phyloP scores from a whole-genome alignment of 2,888 invertebrate genomes.

The Nomada fabriciana region DNA sequence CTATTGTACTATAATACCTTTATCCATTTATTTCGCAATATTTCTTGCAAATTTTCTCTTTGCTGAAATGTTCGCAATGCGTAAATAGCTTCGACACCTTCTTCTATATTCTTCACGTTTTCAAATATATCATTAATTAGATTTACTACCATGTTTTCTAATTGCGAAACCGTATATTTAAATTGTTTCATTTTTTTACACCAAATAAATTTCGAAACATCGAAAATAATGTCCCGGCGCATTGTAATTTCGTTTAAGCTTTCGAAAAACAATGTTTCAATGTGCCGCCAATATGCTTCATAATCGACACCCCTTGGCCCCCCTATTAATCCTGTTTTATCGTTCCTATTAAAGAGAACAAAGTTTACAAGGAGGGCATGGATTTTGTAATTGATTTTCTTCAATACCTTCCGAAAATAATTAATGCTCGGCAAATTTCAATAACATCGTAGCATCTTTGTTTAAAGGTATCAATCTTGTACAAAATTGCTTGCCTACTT shows the following conservation, averaged over 20 bases:
- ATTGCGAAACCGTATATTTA: slow-evolving; percentile 82
- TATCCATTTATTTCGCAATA: slow-evolving; percentile 75
- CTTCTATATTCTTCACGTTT: slow-evolving; percentile 85
- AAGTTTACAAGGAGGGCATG: neutral
- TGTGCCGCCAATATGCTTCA: slow-evolving; percentile 78
- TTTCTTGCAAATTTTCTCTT: slow-evolving; percentile 67
- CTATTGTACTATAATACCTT: slow-evolving; percentile 63
- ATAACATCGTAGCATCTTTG: slow-evolving; percentile 86
- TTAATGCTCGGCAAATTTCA: slow-evolving; percentile 86
- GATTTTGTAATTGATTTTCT: neutral
- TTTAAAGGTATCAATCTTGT: slow-evolving; percentile 86
- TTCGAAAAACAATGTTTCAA: slow-evolving; percentile 85
- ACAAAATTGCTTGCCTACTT: slow-evolving; percentile 85
- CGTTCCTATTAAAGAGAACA: slow-evolving; percentile 71
- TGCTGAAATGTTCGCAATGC: slow-evolving; percentile 76
- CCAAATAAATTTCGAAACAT: slow-evolving; percentile 85
- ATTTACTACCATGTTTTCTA: slow-evolving; percentile 86
- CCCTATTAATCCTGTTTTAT: slow-evolving; percentile 84
- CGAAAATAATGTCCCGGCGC: slow-evolving; percentile 84
- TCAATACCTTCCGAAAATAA: slow-evolving; percentile 85
- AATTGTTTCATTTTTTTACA: slow-evolving; percentile 82
- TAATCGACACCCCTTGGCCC: slow-evolving; percentile 83
- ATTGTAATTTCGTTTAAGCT: slow-evolving; percentile 83
- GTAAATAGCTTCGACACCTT: slow-evolving; percentile 86
- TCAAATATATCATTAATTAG: slow-evolving; percentile 85